Evolutionary conservation across 2,797 vertebrate species (phyloP), one percentile per base, ranked within the genome.

Genomic region (Saxicola maurus): DNA sequence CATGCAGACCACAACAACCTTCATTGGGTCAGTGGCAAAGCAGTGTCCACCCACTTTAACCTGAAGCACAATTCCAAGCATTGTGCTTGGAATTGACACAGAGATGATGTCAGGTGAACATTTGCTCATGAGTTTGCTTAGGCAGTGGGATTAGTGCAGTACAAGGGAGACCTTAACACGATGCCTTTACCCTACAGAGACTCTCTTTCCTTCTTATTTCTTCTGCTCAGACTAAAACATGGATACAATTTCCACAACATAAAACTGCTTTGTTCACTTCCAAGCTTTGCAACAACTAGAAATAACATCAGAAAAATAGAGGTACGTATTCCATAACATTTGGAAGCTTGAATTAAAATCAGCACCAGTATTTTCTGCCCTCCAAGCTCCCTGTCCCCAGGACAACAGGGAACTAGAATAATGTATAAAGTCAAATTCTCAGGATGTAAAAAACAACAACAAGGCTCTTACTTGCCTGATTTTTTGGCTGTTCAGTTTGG

Each of bases 401-500:
- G 73, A 53, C 31, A 64, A 37, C 1, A 6, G 24, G 12, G 51
- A 52, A 65, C 43, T 45, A 67, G 45, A 83, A 64, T 35, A 75
- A 85, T 0, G 5, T 23, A 48, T n/a, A 18, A 92, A 68, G 62
- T 62, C 61, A 85, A 56, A 80, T 42, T 73, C 61, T 80, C 79
- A 81, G 87, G 66, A 78, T 42, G 52, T 24, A 75, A 56, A 83
- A 65, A 80, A 30, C 51, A 77, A 14, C 71, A 90, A 43, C 55
- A 83, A 68, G n/a, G 56, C 33, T 79, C 74, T 86, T 65, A 33
- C 73, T 67, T 60, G 79, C 60, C 45, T 81, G 43, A 20, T 64
- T 88, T 75, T 88, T 68, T 82, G 52, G n/a, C 72, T 86, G 60
- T 79, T 92, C 35, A 31, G 53, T 86, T 94, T 78, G 76, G 92